Percentiles rank a stretch among this genome's conserved stretches.
These are phyloP conservation scores for Cephus spinipes DNA, from an alignment of 2,888 invertebrate species.

Conservation along the genomic window DNA sequence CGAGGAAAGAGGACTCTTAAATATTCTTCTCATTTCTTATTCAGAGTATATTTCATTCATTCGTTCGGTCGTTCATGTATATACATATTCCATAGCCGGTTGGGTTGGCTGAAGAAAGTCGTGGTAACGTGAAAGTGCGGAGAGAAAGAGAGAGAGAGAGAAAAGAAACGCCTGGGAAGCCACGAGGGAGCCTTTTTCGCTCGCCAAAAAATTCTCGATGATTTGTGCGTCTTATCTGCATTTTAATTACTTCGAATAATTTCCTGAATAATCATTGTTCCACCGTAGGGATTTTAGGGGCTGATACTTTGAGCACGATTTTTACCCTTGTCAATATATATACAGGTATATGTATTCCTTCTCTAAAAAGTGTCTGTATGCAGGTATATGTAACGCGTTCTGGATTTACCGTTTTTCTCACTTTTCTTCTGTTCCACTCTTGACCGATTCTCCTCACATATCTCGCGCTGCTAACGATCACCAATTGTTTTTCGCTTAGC, in stretches of 20 bases:
- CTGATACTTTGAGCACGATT: slow-evolving; percentile 26
- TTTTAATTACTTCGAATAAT: slow-evolving; percentile 65
- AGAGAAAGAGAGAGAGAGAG: slow-evolving; percentile 5
- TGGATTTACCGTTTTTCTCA: not conserved
- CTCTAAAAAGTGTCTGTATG: slow-evolving; percentile 42
- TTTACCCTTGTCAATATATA: slow-evolving; percentile 13
- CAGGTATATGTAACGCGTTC: not conserved
- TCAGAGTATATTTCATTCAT: slow-evolving; percentile 60
- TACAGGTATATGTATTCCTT: slow-evolving; percentile 12
- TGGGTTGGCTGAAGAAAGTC: slow-evolving; percentile 27
- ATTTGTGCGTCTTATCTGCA: slow-evolving; percentile 66
- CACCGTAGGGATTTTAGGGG: not conserved
- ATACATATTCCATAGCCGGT: slow-evolving; percentile 45
- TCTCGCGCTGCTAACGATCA: slow-evolving; percentile 27
- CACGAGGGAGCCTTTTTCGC: slow-evolving; percentile 25
- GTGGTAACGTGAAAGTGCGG: not conserved
- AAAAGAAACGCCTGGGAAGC: slow-evolving; percentile 31
- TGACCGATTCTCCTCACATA: no score
- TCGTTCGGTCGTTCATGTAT: slow-evolving; percentile 47
- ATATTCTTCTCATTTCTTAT: slow-evolving; percentile 62
- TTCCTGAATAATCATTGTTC: slow-evolving; percentile 54
- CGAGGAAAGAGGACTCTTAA: slow-evolving; percentile 37
- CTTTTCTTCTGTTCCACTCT: not conserved
- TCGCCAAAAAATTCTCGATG: slow-evolving; percentile 58
- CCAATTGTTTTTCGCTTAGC: slow-evolving; percentile 29